Conservation (phyloP, 1,140 invertebrate genomes). For the Tetranychus urticae region DNA sequence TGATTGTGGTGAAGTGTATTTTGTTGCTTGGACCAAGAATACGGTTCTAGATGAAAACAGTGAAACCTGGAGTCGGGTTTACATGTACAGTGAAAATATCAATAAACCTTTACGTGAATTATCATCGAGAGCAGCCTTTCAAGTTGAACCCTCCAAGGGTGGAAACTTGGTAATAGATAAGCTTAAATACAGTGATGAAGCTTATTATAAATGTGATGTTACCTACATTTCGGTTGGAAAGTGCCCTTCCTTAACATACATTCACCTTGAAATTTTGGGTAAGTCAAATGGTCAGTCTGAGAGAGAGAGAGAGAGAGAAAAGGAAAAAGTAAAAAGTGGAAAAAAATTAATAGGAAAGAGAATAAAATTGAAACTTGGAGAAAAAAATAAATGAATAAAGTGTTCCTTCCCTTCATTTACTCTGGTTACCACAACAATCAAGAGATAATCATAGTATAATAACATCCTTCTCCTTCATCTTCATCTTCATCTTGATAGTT, state of each 20-base stretch:
- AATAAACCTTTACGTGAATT: slow-evolving; percentile 13
- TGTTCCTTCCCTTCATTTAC: no score
- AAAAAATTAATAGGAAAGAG: no score
- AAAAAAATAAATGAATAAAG: no score
- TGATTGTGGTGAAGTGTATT: slow-evolving; percentile 15
- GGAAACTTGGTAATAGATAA: slow-evolving; percentile 10
- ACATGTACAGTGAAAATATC: slow-evolving; percentile 13
- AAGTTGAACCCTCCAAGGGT: background rate
- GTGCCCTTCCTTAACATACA: slow-evolving; percentile 16
- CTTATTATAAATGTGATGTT: slow-evolving; percentile 16
- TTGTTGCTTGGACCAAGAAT: slow-evolving; percentile 16
- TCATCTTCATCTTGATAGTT: no score
- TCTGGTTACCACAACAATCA: no score
- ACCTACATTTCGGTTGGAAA: slow-evolving; percentile 15
- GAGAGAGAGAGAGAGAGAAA: no score
- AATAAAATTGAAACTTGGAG: no score
- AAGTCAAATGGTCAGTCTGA: slow-evolving; percentile 1
- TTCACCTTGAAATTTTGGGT: slow-evolving; percentile 15
- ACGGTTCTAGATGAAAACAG: slow-evolving; percentile 9
- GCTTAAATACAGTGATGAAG: slow-evolving; percentile 13
- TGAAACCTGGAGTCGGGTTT: slow-evolving; percentile 14
- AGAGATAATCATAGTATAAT: no score
- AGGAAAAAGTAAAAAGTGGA: no score
- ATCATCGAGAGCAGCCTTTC: slow-evolving; percentile 11
- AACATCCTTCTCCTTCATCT: no score